phyloP scores from a whole-genome alignment of 2,797 vertebrate species.

The Aselliscus stoliczkanus region DNA sequence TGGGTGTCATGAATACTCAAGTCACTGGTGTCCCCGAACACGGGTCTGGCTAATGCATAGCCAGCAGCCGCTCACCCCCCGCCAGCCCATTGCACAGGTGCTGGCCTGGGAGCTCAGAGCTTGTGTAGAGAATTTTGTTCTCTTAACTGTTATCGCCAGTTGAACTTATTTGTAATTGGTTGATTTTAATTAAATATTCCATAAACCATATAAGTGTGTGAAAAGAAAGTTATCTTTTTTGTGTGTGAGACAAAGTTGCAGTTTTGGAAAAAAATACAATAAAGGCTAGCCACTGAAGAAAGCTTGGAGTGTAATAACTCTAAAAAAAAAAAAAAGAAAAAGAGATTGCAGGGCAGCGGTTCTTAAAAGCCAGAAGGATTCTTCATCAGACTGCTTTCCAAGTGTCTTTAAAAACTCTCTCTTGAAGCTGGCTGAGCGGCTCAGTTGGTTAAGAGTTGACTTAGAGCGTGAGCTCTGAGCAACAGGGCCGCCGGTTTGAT shows the following conservation, averaged over 20 bases:
- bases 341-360: background rate
- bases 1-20: background rate
- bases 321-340: too few relatives aligned
- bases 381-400: background rate
- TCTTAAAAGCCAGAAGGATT: background rate
- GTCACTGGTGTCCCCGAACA: accelerated
- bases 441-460: too few relatives aligned
- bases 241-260: background rate
- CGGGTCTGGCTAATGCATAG: too few relatives aligned
- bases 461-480: too few relatives aligned
- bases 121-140: background rate
- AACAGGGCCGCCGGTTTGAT: too few relatives aligned
- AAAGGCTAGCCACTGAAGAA: background rate
- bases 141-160: background rate
- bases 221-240: background rate
- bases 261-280: background rate
- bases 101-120: background rate
- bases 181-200: background rate
- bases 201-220: background rate
- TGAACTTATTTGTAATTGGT: background rate
- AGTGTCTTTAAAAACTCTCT: background rate
- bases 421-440: too few relatives aligned
- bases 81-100: accelerated
- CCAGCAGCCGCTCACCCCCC: background rate
- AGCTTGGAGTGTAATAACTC: background rate